Base-by-base conservation (phyloP, 2,113 vertebrate genomes). In the Hippocampus guttulatus region DNA sequence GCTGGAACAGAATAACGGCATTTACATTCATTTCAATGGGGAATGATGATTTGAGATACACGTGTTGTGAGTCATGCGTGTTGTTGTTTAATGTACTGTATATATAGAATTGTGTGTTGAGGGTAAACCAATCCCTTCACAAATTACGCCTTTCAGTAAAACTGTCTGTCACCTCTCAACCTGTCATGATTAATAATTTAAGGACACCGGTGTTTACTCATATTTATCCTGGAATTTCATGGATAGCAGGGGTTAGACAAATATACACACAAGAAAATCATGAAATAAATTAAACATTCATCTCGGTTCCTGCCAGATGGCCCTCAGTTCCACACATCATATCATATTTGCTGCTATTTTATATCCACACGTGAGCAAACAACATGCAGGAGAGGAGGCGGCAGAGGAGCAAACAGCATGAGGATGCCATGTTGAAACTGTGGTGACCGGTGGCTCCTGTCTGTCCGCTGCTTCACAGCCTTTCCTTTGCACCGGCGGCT, bases 381-480 rank as follows among this genome's bases (percentile, higher is more conserved):
- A 91, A 77, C 79, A 79, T 83, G 73, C 74, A 84, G 88, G 80
- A 76, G 80, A 81, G 87, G 80, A 77, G 85, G 80, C 76, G 61
- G 79, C 72, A 49, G 72, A 68, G 78, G 81, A 83, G 82, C 84
- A 88, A 89, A 88, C 87, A 88, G 81, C 79, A 60, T 66, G 85
- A 86, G 85, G 82, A 83, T 85, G 87, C 82, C 81, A 52, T 88
- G 81, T 91, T 89, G 85, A 85, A 90, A 84, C 90, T 88, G 88
- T 86, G 88, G 84, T 88, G 86, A 89, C 88, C 80, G 71, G 75
- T 81, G 87, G 88, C 90, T 91, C 91, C 85, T 88, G 82, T 76
- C 84, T 87, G 87, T 87, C 87, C 88, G 70, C 78, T 84, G 84
- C 78, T 82, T 78, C 81, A 70, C 80, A 76, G 85, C 78, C 64